Evolutionary conservation across 1,140 invertebrate genomes (phyloP).

Genomic region (Anoplolepis gracilipes): DNA sequence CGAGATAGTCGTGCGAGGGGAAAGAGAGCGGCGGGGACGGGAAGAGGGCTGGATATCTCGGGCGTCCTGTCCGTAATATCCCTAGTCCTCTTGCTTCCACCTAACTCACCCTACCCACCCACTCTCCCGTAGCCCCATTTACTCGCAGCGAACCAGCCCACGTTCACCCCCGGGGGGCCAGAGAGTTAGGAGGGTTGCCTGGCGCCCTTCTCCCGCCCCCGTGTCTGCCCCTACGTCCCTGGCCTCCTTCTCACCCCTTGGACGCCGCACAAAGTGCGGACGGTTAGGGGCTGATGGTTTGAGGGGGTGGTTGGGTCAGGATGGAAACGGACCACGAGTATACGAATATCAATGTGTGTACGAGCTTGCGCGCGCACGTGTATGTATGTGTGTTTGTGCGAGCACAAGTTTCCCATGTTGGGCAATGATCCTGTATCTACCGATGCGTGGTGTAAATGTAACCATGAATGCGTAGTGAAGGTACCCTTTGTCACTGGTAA

Average conservation of each 20-base stretch:
- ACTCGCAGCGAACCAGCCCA: slow-evolving; percentile 70
- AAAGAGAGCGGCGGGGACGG: slow-evolving; percentile 1
- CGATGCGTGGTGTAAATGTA: slow-evolving; percentile 60
- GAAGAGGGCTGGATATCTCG: slow-evolving; percentile 79
- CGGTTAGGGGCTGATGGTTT: slow-evolving; percentile 74
- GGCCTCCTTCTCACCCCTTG: slow-evolving; percentile 70
- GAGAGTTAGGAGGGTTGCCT: slow-evolving; percentile 82
- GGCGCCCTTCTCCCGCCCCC: slow-evolving; percentile 75
- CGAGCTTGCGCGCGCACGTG: background rate
- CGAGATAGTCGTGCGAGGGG: slow-evolving; percentile 70
- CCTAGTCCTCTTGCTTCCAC: slow-evolving; percentile 76
- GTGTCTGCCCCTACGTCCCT: slow-evolving; percentile 62
- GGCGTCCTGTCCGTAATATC: slow-evolving; percentile 74
- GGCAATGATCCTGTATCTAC: slow-evolving; percentile 65
- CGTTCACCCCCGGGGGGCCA: slow-evolving; percentile 76
- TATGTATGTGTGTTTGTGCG: background rate
- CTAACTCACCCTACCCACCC: slow-evolving; percentile 66
- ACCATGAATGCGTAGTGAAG: slow-evolving; percentile 65
- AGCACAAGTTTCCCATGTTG: slow-evolving; percentile 40
- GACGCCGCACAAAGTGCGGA: slow-evolving; percentile 79
- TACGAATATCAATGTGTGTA: slow-evolving; percentile 64
- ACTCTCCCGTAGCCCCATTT: slow-evolving; percentile 56
- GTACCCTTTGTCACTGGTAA: slow-evolving; percentile 70
- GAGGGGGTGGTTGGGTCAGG: slow-evolving; percentile 67
- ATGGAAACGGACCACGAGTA: slow-evolving; percentile 74